Percentiles rank a stretch among this genome's conserved stretches.
phyloP scores from a whole-genome alignment of 2,888 invertebrate species.

The Priocnemis perturbator region DNA sequence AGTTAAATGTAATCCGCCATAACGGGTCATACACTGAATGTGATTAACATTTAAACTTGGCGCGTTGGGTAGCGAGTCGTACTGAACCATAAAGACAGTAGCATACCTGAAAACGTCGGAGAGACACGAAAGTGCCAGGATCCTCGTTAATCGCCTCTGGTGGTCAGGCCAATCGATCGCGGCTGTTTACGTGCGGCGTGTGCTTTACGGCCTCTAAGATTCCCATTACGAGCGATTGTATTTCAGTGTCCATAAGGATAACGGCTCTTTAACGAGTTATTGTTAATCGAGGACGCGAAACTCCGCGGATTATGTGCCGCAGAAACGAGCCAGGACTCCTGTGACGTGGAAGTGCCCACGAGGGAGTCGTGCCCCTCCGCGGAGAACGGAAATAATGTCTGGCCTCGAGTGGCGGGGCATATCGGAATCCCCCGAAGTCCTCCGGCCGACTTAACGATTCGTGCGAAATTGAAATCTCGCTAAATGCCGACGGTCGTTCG shows the following conservation, averaged over 20 bases:
- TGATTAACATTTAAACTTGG: too few relatives aligned
- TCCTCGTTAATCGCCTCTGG: too few relatives aligned
- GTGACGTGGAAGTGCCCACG: not conserved
- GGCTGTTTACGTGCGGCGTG: not conserved
- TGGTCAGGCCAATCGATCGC: too few relatives aligned
- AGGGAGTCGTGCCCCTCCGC: conserved; percentile 16
- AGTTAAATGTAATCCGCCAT: too few relatives aligned
- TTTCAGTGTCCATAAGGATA: not conserved
- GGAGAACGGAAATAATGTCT: conserved; percentile 34
- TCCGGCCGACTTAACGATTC: conserved; percentile 25
- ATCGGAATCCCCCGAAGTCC: conserved; percentile 25
- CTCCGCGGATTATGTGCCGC: conserved; percentile 1
- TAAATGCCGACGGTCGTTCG: conserved; percentile 14
- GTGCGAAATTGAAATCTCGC: conserved; percentile 35
- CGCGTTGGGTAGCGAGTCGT: too few relatives aligned
- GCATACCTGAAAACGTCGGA: too few relatives aligned
- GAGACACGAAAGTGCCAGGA: too few relatives aligned
- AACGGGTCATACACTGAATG: too few relatives aligned
- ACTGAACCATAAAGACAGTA: too few relatives aligned
- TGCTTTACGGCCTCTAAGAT: conserved; percentile 4
- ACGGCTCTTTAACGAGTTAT: conserved; percentile 3
- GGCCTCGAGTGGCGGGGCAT: conserved; percentile 1
- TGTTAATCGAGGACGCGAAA: conserved; percentile 3
- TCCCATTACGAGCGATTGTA: not conserved
- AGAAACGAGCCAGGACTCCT: not conserved